phyloP scores from a whole-genome alignment of 2,797 vertebrate genomes.

The Craterocephalus amniculus region DNA sequence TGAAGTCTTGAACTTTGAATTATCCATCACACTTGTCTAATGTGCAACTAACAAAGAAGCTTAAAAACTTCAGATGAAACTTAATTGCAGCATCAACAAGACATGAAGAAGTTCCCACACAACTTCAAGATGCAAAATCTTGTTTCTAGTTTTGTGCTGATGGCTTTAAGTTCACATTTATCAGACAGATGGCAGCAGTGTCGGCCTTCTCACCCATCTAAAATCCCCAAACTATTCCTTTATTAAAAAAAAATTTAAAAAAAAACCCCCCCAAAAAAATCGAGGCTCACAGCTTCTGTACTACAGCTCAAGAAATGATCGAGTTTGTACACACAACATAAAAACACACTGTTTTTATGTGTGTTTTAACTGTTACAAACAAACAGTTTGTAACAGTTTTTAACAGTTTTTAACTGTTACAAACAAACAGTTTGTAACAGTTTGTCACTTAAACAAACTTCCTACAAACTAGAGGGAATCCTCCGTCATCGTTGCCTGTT shows the following conservation, averaged over 20 bases:
- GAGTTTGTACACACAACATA: not conserved
- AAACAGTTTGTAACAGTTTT: no score
- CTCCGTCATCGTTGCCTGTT: constrained; percentile 36
- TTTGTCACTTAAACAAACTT: not conserved
- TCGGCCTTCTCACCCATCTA: not conserved
- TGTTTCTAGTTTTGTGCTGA: not conserved
- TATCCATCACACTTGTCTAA: not conserved
- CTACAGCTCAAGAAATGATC: constrained; percentile 24
- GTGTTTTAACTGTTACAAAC: no score
- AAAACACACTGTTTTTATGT: no score
- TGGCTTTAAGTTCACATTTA: not conserved
- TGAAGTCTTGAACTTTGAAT: not conserved
- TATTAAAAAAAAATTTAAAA: no score
- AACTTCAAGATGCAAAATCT: not conserved
- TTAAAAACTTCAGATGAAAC: not conserved
- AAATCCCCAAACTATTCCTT: constrained; percentile 16
- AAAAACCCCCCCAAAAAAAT: no score
- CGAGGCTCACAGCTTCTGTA: constrained; percentile 25
- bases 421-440: no score
- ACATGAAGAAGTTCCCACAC: no score
- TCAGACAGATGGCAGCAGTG: not conserved
- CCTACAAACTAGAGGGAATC: constrained; percentile 54
- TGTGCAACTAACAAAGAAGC: not conserved
- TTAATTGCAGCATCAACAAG: not conserved
- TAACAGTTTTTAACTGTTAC: no score